Percentiles rank a stretch among this genome's conserved stretches.
Conservation (phyloP, 2,113 vertebrate genomes). For the Microcebus griseorufus region DNA sequence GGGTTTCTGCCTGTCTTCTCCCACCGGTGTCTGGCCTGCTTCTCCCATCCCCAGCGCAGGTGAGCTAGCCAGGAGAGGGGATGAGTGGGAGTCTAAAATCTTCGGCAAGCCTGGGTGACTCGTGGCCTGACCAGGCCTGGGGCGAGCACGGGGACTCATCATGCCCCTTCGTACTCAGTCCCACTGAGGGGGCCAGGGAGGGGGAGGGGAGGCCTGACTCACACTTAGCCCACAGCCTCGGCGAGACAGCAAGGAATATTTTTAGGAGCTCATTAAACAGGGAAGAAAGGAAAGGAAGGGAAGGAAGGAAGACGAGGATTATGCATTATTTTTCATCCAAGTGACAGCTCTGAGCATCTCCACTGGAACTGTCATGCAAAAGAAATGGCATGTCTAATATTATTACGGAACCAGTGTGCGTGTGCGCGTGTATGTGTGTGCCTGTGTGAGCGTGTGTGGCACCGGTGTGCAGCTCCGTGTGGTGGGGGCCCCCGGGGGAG, state of each 20-base stretch:
- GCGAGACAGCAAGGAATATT: constrained; percentile 81
- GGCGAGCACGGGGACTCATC: not conserved
- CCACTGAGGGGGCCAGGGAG: not conserved
- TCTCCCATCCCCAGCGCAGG: not conserved
- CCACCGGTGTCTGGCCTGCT: not conserved
- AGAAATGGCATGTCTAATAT: constrained; percentile 81
- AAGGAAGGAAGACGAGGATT: constrained; percentile 80
- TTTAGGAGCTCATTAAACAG: constrained; percentile 86
- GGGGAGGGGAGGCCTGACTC: constrained; percentile 73
- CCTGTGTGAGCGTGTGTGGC: not conserved
- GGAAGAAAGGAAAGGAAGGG: constrained; percentile 82
- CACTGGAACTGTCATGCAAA: constrained; percentile 80
- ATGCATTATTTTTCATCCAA: constrained; percentile 84
- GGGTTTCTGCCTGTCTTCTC: not conserved
- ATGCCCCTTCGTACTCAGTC: not conserved
- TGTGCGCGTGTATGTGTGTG: not conserved
- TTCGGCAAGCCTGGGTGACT: not conserved
- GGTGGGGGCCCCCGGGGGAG: not conserved
- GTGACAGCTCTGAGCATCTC: constrained; percentile 82
- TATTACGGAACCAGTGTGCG: constrained; percentile 61
- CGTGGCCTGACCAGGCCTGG: not conserved
- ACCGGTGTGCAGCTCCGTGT: not conserved
- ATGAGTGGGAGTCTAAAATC: not conserved
- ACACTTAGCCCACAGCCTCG: constrained; percentile 79
- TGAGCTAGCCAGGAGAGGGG: not conserved